Base-by-base conservation (phyloP, 1,140 invertebrate genomes). In the Wasmannia auropunctata region DNA sequence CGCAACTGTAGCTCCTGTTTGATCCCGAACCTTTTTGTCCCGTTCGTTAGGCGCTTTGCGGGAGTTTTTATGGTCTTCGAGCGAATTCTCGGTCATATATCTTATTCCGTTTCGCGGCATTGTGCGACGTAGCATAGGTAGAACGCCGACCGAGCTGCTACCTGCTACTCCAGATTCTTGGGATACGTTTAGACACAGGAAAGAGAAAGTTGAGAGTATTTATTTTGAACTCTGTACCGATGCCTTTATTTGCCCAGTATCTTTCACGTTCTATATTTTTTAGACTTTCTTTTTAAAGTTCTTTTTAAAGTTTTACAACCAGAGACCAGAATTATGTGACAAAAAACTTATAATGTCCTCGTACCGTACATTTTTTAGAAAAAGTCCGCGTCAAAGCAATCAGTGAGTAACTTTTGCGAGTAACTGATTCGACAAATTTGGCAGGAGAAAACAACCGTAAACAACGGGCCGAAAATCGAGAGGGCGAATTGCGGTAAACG, bases 131-230 rank as follows among this genome's bases (percentile, higher is more conserved):
- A n/a, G 56, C 37, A 58, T 11, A 54, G 63, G 22, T 81, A 49
- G 86, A 84, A 72, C 72, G 86, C 86, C 86, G 88, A 87, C 88
- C 88, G 86, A n/a, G 58, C 89, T 83, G 86, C 91, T 93, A 93
- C 92, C 92, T 93, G 92, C 92, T 91, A 90, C 87, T 91, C 92
- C 51, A 92, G 86, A 90, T 90, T 90, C 81, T 22, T 46, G 16
- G 14, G 25, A 76, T 60, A 31, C 16, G 16, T 28, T 60, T 40
- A 25, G 51, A 56, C n/a, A 31, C 16, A 25, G n/a, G 60, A n/a
- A 63, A 43, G 19, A 77, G 56, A 63, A 77, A 58, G 72, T 16
- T 37, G 8, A 11, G 22, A 5, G 6, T 56, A 51, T 51, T 37
- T 37, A 22, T 72, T 56, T 54, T 22, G 16, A 19, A 43, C 5